A percentile compares a stretch with the other conserved stretches of the same genome.
Evolutionary conservation across 2,797 vertebrate species (phyloP).

Genomic region (Petrocephalus sullivani): DNA sequence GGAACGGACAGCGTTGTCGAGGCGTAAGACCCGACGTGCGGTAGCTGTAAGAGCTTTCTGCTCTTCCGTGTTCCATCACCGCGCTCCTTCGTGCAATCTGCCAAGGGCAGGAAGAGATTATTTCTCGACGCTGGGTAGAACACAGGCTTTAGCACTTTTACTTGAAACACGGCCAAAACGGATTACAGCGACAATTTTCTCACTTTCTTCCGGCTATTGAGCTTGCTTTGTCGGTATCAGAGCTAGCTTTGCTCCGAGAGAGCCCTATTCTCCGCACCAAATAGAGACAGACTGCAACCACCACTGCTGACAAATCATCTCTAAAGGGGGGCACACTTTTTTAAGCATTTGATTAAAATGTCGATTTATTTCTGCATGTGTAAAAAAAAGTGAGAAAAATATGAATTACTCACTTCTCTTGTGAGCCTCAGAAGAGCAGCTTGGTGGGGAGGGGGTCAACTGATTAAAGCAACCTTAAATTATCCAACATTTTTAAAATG

Average conservation of each 20-base stretch:
- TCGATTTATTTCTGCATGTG: background rate
- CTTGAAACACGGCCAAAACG: background rate
- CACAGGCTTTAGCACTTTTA: background rate
- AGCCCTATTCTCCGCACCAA: background rate
- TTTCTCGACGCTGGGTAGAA: background rate
- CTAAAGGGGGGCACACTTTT: background rate
- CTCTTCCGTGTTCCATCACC: background rate
- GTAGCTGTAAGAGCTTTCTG: background rate
- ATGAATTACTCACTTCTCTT: background rate
- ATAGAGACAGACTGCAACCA: background rate
- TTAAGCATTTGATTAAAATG: constrained; percentile 4
- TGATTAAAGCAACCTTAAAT: background rate
- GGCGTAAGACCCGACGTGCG: background rate
- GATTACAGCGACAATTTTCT: background rate
- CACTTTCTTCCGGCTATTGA: background rate
- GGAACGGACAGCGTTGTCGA: background rate
- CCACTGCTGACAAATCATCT: background rate
- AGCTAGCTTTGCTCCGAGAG: background rate
- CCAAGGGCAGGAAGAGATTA: background rate
- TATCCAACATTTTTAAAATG: background rate
- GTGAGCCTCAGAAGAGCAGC: background rate
- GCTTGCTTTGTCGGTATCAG: background rate
- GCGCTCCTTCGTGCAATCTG: background rate
- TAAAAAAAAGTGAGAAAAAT: background rate
- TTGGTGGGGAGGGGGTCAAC: background rate